Evolutionary conservation across 2,888 invertebrate genomes (phyloP).

Genomic region (Griposia aprilina): DNA sequence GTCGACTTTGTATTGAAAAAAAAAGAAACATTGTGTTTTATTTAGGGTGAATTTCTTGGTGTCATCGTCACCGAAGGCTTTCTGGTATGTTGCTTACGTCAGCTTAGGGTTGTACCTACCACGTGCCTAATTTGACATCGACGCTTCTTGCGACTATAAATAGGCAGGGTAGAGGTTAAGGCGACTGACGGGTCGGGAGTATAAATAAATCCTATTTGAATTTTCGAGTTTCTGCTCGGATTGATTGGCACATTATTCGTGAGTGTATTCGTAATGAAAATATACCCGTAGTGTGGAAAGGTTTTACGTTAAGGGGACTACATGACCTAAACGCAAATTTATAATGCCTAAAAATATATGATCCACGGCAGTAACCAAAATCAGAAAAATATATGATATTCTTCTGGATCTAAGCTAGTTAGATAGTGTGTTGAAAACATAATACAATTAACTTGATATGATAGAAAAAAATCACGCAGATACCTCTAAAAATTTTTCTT

Average conservation of each 20-base stretch:
- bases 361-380: no score
- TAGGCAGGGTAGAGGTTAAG: constrained; percentile 25
- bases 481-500: no score
- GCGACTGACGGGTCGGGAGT: constrained; percentile 2
- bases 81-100: constrained; percentile 67
- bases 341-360: no score
- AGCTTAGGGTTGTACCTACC: constrained; percentile 64
- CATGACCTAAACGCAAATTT: no score
- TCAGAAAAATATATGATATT: no score
- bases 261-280: background rate
- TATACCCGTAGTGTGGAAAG: accelerated
- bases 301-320: no score
- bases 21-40: constrained; percentile 65
- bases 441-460: no score
- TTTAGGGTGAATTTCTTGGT: constrained; percentile 75
- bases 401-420: no score
- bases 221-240: background rate
- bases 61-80: constrained; percentile 73
- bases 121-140: constrained; percentile 61
- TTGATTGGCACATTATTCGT: constrained; percentile 10
- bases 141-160: constrained; percentile 37
- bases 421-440: no score
- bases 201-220: constrained; percentile 20
- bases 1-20: constrained; percentile 54
- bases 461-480: no score